Evolutionary conservation across 2,888 invertebrate species (phyloP).

Genomic region (Noctua pronuba): DNA sequence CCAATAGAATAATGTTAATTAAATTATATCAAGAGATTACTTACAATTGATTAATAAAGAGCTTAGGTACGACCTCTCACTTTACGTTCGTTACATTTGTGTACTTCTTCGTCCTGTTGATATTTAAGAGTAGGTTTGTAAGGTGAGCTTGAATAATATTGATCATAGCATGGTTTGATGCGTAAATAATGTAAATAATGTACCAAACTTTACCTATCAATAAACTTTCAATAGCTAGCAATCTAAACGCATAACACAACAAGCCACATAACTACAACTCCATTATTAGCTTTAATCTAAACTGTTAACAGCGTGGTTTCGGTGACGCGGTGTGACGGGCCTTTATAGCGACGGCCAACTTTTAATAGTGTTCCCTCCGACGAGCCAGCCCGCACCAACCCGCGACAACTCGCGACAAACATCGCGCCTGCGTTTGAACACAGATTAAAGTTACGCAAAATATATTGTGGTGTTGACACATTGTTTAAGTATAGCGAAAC

Average conservation of each 20-base stretch:
- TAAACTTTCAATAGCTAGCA: background rate
- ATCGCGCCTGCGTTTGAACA: slow-evolving; percentile 38
- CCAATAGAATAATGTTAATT: background rate
- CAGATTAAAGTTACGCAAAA: slow-evolving; percentile 39
- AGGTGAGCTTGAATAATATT: background rate
- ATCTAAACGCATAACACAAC: background rate
- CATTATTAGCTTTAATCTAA: slow-evolving; percentile 42
- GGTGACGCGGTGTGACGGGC: slow-evolving; percentile 35
- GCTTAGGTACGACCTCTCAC: background rate
- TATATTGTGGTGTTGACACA: slow-evolving; percentile 22
- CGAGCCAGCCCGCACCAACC: slow-evolving; percentile 13
- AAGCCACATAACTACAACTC: slow-evolving; percentile 21
- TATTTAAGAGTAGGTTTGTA: background rate
- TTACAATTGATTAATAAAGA: background rate
- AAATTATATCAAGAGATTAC: background rate
- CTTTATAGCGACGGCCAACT: slow-evolving; percentile 45
- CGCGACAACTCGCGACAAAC: slow-evolving; percentile 25
- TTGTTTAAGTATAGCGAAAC: background rate
- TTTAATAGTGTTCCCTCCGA: slow-evolving; percentile 58
- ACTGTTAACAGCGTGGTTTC: slow-evolving; percentile 35
- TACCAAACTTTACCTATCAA: slow-evolving; percentile 16
- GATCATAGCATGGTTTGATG: background rate
- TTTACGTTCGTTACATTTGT: background rate
- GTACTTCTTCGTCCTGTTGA: background rate
- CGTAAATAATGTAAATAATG: background rate